phyloP scores from a whole-genome alignment of 2,797 vertebrate species.

The Coluber constrictor region DNA sequence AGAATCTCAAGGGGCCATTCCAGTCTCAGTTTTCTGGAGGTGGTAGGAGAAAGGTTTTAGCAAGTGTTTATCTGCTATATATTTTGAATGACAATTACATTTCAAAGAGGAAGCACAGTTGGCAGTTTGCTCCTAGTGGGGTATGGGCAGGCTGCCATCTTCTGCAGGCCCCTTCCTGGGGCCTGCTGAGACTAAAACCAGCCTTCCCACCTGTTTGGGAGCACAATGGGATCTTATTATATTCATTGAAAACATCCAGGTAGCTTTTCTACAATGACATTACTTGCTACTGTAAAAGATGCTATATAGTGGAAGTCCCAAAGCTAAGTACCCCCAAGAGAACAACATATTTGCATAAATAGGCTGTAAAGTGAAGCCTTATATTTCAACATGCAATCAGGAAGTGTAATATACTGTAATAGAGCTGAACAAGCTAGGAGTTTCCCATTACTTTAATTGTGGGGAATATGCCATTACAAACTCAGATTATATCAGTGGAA shows the following conservation, averaged over 20 bases:
- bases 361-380: background rate
- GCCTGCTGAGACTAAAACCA: background rate
- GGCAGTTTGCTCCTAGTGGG: background rate
- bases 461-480: background rate
- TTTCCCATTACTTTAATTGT: background rate
- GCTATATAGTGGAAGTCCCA: background rate
- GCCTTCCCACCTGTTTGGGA: background rate
- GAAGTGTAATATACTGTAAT: background rate
- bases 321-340: background rate
- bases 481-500: background rate
- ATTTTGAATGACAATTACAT: conserved; percentile 28
- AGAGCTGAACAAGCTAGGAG: background rate
- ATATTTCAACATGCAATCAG: conserved; percentile 7
- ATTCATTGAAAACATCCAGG: background rate
- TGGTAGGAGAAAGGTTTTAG: background rate
- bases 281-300: background rate
- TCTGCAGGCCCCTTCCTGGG: background rate
- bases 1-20: background rate
- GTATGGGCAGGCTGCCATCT: background rate
- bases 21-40: background rate
- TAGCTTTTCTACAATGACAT: background rate
- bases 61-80: background rate
- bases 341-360: background rate
- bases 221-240: background rate
- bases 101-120: conserved; percentile 24